phyloP scores from a whole-genome alignment of 30 jellyfish, hydroid and myxozoan species.

The Hydractinia echinata region DNA sequence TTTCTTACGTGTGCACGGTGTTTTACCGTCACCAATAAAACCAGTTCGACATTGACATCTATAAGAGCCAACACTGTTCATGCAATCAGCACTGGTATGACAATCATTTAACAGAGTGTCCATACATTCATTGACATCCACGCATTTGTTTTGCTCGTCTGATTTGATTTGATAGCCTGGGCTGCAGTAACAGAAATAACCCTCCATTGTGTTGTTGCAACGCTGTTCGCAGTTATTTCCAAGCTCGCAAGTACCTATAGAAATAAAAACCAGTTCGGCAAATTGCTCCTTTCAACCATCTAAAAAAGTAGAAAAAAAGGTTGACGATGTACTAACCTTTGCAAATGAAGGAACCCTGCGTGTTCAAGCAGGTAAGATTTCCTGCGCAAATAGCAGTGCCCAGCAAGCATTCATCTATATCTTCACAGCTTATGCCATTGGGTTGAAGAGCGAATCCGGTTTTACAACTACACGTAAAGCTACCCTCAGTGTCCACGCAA shows the following conservation, averaged over 20 bases:
- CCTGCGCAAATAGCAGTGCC: background rate
- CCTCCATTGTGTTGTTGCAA: background rate
- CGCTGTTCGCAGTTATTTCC: conserved; percentile 4
- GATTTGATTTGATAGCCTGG: conserved; percentile 1
- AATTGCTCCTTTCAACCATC: too few relatives aligned
- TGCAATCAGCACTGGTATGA: conserved; percentile 16
- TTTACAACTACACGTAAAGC: background rate
- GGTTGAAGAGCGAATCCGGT: conserved; percentile 2
- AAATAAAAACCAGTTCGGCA: too few relatives aligned
- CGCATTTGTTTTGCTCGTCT: background rate
- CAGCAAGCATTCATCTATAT: conserved; percentile 6
- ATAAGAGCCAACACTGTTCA: conserved; percentile 9
- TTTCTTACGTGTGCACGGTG: background rate
- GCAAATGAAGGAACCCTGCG: conserved; percentile 19
- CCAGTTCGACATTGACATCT: conserved; percentile 10
- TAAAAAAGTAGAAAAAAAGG: too few relatives aligned
- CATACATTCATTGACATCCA: background rate
- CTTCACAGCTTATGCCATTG: conserved; percentile 8
- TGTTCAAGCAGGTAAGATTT: background rate
- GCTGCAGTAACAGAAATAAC: conserved; percentile 7
- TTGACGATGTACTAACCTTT: background rate
- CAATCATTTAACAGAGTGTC: background rate
- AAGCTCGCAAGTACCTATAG: too few relatives aligned
- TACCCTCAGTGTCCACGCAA: conserved; percentile 9
- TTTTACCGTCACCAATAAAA: conserved; percentile 9